Conservation (phyloP, 2,113 vertebrate genomes). For the Peromyscus polionotus region DNA sequence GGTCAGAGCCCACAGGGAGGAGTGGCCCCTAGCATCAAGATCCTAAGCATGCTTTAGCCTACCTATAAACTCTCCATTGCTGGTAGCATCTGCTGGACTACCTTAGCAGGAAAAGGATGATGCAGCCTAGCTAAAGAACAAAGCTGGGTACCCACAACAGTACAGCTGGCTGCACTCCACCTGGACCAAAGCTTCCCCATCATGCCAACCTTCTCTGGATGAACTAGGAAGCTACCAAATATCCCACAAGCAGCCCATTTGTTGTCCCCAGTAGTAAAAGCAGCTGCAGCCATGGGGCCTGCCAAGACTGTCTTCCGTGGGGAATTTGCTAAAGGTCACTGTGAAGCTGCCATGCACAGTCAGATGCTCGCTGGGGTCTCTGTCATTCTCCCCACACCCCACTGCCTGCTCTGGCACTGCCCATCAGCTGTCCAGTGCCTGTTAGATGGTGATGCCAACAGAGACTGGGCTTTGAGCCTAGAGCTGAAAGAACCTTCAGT, state of each 20-base stretch:
- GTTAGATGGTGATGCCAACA: not conserved
- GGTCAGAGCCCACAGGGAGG: not conserved
- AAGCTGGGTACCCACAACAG: not conserved
- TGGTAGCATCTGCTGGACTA: not conserved
- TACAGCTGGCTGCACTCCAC: not conserved
- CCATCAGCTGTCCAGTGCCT: slow-evolving; percentile 1
- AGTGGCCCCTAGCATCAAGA: no score
- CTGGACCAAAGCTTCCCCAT: not conserved
- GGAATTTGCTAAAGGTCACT: not conserved
- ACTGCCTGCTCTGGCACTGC: not conserved
- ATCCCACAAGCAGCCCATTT: not conserved
- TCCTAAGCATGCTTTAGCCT: not conserved
- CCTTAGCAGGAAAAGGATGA: not conserved
- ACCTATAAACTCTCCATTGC: no score
- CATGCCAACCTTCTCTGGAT: not conserved
- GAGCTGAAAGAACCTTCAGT: slow-evolving; percentile 21
- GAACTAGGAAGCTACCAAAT: not conserved
- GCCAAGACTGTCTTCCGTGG: slow-evolving; percentile 48
- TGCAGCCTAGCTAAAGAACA: not conserved
- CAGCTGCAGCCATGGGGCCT: slow-evolving; percentile 19
- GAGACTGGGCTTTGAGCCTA: slow-evolving; percentile 55
- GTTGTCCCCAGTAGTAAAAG: not conserved
- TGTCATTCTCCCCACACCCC: not conserved
- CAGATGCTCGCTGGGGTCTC: not conserved
- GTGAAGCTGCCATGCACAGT: not conserved